Base-by-base conservation (phyloP, 1,140 invertebrate genomes). In the Lepidurus apus region DNA sequence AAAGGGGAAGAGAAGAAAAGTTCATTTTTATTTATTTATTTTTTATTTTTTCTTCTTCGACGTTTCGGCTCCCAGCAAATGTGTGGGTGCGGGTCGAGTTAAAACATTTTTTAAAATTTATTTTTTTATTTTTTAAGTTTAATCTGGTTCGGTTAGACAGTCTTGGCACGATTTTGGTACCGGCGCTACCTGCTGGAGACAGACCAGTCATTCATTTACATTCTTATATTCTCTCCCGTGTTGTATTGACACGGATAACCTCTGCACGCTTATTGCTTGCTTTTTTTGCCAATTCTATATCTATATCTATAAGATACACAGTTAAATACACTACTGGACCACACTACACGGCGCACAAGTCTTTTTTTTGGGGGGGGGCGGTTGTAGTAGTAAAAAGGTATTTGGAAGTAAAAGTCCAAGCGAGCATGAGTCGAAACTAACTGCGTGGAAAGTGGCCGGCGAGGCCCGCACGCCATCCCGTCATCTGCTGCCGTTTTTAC, bases 401-500 rank as follows among this genome's bases (percentile, higher is more conserved):
- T 4, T 34, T 3, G 34, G 34, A 34, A 34, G 34, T 34, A 4
- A 4, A 34, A 34, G 34, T 34, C 34, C 34, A 34, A 34, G 34
- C 0, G 34, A 4, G 34, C 34, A 34, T 34, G 34, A 34, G 34
- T 34, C 34, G 34, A 34, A 34, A 34, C 34, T 3, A 34, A 4
- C 34, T 34, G 34, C 34, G 34, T 34, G 34, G 3, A 34, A 34
- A 34, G 53, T 13, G 53, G 53, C 17, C 17, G n/a, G 53, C 53
- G 21, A 7, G 21, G 53, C 53, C 21, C 10, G 17, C 53, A 65
- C 53, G 53, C 53, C 17, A 65, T 65, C 53, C 53, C 53, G 53
- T 65, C 53, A 65, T 65, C 53, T 65, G n/a, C 53, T 65, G 53
- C 53, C 17, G 53, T 65, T 65, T 47, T 65, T 65, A 65, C 53